phyloP scores from a whole-genome alignment of 2,113 vertebrate species.

The Anarhynchus alexandrinus region DNA sequence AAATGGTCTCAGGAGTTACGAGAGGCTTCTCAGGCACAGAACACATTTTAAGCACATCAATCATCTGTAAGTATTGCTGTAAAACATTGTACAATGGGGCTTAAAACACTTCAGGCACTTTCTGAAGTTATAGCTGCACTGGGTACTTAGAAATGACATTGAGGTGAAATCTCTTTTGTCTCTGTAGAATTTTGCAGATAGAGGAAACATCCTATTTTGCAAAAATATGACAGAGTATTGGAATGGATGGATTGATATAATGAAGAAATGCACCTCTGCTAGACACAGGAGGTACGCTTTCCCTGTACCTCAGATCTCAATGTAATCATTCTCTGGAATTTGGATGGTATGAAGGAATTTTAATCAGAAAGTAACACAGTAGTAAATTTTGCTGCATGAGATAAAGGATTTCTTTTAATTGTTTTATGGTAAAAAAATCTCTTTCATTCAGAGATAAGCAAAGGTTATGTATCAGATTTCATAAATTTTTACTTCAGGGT shows the following conservation, averaged over 20 bases:
- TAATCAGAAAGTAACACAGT: constrained; percentile 48
- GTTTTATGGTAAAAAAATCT: not conserved
- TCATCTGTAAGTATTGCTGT: constrained; percentile 57
- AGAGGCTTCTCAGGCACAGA: constrained; percentile 69
- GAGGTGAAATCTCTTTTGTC: not conserved
- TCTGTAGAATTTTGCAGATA: constrained; percentile 62
- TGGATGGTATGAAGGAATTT: constrained; percentile 70
- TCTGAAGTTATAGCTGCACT: not conserved
- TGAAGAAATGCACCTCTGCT: constrained; percentile 62
- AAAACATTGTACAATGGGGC: not conserved
- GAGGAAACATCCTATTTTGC: constrained; percentile 68
- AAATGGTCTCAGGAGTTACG: constrained; percentile 74
- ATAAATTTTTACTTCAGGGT: not conserved
- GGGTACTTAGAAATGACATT: constrained; percentile 34
- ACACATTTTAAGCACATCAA: constrained; percentile 68
- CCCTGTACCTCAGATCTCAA: constrained; percentile 69
- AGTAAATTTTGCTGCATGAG: not conserved
- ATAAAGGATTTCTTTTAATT: not conserved
- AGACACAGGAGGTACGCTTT: constrained; percentile 66
- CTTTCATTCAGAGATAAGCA: not conserved
- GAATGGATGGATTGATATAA: constrained; percentile 68
- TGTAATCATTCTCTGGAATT: constrained; percentile 64
- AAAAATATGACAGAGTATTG: constrained; percentile 73
- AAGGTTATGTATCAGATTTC: not conserved
- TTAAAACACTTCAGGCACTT: constrained; percentile 18